A percentile compares a stretch with the other conserved stretches of the same genome.
phyloP scores from a whole-genome alignment of 2,888 invertebrate species.

The Heliconius hortense region DNA sequence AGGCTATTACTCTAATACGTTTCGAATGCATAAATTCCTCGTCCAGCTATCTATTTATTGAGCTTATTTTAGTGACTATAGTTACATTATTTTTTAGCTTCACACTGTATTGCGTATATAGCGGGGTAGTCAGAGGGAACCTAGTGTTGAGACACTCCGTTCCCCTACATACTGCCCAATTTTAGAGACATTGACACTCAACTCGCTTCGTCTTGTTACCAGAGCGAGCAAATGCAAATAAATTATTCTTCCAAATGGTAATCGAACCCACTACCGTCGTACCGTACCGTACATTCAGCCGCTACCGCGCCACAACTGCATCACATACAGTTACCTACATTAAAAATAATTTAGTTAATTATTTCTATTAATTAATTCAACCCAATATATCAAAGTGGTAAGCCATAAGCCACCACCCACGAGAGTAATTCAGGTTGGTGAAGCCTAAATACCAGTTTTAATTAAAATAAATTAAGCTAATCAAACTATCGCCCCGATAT shows the following conservation, averaged over 20 bases:
- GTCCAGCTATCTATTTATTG: neutral
- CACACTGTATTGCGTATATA: too few species aligned
- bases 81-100: too few species aligned
- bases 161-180: neutral
- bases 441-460: constrained; percentile 48
- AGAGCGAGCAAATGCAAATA: neutral
- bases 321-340: constrained; percentile 34
- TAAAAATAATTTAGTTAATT: constrained; percentile 48
- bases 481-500: constrained; percentile 37
- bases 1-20: constrained; percentile 35
- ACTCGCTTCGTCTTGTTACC: too few species aligned
- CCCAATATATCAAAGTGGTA: constrained; percentile 47
- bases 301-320: neutral
- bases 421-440: constrained; percentile 33
- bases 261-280: neutral
- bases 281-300: neutral
- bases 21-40: constrained; percentile 16
- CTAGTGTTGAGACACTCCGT: too few species aligned
- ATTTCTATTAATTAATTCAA: constrained; percentile 49
- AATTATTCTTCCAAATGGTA: neutral
- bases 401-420: constrained; percentile 51
- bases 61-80: too few species aligned
- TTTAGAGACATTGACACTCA: neutral
- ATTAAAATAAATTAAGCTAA: constrained; percentile 52
- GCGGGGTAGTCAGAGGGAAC: too few species aligned